Base-by-base conservation (phyloP, 2,797 vertebrate genomes). In the Malurus leucopterus region DNA sequence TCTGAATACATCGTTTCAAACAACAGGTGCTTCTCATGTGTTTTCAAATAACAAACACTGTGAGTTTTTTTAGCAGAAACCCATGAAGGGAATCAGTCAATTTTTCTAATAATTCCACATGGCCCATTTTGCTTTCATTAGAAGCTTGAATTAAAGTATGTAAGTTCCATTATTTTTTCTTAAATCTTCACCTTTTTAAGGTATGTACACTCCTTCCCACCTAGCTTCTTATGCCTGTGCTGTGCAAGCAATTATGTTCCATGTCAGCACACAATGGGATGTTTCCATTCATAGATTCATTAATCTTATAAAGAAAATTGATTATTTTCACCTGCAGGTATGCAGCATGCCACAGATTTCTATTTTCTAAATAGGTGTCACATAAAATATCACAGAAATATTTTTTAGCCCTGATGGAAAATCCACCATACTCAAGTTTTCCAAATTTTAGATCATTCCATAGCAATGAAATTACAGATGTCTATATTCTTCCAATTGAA, bases 401-500 rank as follows among this genome's bases (percentile, higher is more conserved):
- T 36, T 47, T 91, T 43, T 78, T 73, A 57, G 8, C 18, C 29
- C 24, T 77, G 23, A 62, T 51, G 23, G 44, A 53, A 78, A 63
- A 12, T 69, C 34, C 8, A 58, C 40, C 30, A 21, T 17, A 23
- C 9, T 36, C 16, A 63, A 55, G 19, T n/a, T 80, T 79, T 50
- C 51, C 30, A 86, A 84, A 91, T 91, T 91, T 83, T 84, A 43
- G 36, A 62, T 93, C 78, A 83, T 84, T 72, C 70, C 69, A 41
- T 73, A 79, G 26, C 51, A 64, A 44, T 71, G 70, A 91, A 95
- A 93, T 94, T 92, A 71, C 47, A 61, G 62, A n/a, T 78, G 21
- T 90, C 81, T 86, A 24, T 69, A n/a, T 78, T 92, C 87, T 89
- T 92, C 72, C 91, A 95, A 74, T 92, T 95, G 92, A 95, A 97